Evolutionary conservation across 2,797 vertebrate species (phyloP).

Genomic region (Semaprochilodus insignis): DNA sequence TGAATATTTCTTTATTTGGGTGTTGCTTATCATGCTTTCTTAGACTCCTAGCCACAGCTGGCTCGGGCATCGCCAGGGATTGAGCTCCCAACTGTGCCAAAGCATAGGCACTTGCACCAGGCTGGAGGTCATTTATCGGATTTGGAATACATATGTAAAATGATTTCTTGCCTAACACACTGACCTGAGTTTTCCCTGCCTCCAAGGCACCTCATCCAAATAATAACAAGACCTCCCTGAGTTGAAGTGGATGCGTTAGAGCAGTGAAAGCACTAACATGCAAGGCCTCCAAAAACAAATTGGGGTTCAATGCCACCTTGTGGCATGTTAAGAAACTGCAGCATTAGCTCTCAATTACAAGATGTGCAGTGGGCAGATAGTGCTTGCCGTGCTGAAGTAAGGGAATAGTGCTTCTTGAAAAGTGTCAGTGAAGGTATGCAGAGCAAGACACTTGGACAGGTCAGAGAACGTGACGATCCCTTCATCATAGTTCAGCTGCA

Average conservation of each 20-base stretch:
- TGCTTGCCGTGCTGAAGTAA: conserved; percentile 20
- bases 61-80: too few species aligned
- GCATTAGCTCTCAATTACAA: conserved; percentile 46
- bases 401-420: conserved; percentile 46
- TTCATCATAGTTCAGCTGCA: conserved; percentile 63
- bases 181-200: too few species aligned
- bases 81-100: too few species aligned
- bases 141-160: neutral
- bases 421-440: conserved; percentile 58
- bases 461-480: conserved; percentile 62
- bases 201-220: too few species aligned
- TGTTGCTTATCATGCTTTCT: too few species aligned
- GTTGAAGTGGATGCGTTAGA: too few species aligned
- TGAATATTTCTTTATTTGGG: too few species aligned
- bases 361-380: conserved; percentile 8
- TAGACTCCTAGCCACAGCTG: too few species aligned
- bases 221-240: too few species aligned
- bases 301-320: neutral
- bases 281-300: neutral
- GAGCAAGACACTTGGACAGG: conserved; percentile 44
- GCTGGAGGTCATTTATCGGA: too few species aligned
- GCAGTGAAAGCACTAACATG: neutral
- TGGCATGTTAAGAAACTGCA: conserved; percentile 37
- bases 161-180: neutral
- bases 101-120: too few species aligned